phyloP scores from a whole-genome alignment of 2,113 vertebrate species.

The Pagrus major region DNA sequence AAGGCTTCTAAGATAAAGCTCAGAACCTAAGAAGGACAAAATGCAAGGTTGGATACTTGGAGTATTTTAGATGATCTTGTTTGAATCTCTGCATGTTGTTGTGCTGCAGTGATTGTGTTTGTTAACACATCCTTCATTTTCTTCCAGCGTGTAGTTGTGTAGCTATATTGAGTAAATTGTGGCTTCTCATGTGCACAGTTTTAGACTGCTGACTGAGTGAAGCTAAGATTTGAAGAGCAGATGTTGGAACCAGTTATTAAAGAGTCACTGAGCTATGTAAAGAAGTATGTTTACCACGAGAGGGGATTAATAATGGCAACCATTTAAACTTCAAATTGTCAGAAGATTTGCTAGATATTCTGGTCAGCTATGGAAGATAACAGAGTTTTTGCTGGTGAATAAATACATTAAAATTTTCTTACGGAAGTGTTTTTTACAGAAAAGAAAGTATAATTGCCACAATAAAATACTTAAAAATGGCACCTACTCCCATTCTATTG shows the following conservation, averaged over 20 bases:
- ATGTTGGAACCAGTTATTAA: constrained; percentile 69
- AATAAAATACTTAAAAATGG: no score
- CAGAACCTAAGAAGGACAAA: neutral
- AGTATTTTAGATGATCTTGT: neutral
- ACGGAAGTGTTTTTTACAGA: no score
- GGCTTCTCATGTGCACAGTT: constrained; percentile 48
- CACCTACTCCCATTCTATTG: no score
- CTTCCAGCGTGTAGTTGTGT: constrained; percentile 17
- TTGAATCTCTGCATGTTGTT: neutral
- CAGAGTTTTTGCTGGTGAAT: neutral
- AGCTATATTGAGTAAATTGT: constrained; percentile 49
- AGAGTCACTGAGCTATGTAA: constrained; percentile 57
- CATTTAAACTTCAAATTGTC: constrained; percentile 15
- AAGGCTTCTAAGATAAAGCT: constrained; percentile 6
- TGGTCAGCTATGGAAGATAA: neutral
- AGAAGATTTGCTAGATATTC: neutral
- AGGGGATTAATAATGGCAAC: constrained; percentile 38
- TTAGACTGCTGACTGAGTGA: constrained; percentile 64
- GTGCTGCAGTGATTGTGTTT: constrained; percentile 13
- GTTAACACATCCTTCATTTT: constrained; percentile 2
- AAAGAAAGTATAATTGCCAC: no score
- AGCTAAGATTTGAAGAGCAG: constrained; percentile 71
- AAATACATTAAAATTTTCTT: no score
- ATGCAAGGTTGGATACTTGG: constrained; percentile 9
- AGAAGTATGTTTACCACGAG: constrained; percentile 46